Evolutionary conservation across 2,113 vertebrate species (phyloP).

Genomic region (Spea multiplicata): DNA sequence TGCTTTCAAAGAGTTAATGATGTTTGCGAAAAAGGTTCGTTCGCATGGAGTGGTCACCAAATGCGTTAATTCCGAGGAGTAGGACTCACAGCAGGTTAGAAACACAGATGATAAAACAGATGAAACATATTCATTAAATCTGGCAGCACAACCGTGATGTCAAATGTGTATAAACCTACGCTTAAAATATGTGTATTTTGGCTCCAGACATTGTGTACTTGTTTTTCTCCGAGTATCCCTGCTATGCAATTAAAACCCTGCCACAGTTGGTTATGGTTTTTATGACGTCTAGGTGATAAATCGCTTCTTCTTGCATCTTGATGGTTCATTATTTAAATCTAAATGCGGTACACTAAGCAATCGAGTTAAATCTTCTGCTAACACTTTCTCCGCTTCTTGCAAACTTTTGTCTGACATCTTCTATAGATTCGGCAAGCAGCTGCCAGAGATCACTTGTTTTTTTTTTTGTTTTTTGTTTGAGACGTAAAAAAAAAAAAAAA

Average conservation of each 20-base stretch:
- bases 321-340: constrained; percentile 42
- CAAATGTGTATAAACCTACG: constrained; percentile 51
- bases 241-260: constrained; percentile 41
- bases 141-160: constrained; percentile 51
- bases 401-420: constrained; percentile 33
- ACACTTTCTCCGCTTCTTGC: constrained; percentile 12
- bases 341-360: constrained; percentile 25
- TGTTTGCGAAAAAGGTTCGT: constrained; percentile 1
- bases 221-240: constrained; percentile 44
- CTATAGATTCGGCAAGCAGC: background rate
- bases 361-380: constrained; percentile 28
- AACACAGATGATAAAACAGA: constrained; percentile 53
- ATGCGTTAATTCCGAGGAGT: constrained; percentile 24
- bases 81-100: constrained; percentile 49
- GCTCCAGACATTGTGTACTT: constrained; percentile 45
- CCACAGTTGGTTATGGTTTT: constrained; percentile 30
- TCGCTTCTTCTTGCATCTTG: constrained; percentile 33
- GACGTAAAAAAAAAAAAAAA: background rate
- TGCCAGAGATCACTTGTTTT: background rate
- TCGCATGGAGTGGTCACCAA: constrained; percentile 18
- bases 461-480: constrained; percentile 29
- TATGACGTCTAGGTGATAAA: constrained; percentile 39
- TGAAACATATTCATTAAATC: constrained; percentile 55
- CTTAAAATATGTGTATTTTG: constrained; percentile 53
- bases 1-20: background rate